These are phyloP conservation scores for Dynastes grantii DNA, from an alignment of 2,888 invertebrate genomes.

Conservation along the genomic window DNA sequence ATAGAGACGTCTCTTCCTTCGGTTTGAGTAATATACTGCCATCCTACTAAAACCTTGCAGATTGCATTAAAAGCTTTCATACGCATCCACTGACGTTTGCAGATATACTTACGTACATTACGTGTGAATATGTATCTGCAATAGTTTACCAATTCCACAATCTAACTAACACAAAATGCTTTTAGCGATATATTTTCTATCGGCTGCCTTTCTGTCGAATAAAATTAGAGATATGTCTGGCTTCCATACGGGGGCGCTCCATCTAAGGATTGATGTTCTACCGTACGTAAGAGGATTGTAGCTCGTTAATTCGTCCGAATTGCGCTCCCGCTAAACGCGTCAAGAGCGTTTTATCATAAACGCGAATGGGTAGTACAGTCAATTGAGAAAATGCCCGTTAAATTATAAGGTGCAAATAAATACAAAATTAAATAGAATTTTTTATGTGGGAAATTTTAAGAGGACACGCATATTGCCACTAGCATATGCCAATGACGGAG, in stretches of 20 bases:
- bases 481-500: too few species aligned
- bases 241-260: conserved; percentile 34
- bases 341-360: conserved; percentile 36
- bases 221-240: conserved; percentile 40
- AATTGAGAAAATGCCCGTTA: conserved; percentile 7
- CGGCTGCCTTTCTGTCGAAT: conserved; percentile 31
- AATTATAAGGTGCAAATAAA: too few species aligned
- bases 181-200: conserved; percentile 36
- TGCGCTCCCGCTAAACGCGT: conserved; percentile 33
- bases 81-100: too few species aligned
- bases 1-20: too few species aligned
- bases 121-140: background rate
- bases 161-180: conserved; percentile 29
- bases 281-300: conserved; percentile 28
- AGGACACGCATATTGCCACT: too few species aligned
- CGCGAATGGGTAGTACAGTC: conserved; percentile 11
- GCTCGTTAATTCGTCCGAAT: conserved; percentile 38
- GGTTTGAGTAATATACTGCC: too few species aligned
- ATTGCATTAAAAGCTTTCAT: too few species aligned
- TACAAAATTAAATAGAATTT: too few species aligned
- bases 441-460: too few species aligned
- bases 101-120: background rate
- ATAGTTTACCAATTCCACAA: background rate
- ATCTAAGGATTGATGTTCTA: conserved; percentile 28
- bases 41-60: too few species aligned